These are phyloP conservation scores for Pelodytes ibericus DNA, from an alignment of 2,797 vertebrate species.

Conservation along the genomic window DNA sequence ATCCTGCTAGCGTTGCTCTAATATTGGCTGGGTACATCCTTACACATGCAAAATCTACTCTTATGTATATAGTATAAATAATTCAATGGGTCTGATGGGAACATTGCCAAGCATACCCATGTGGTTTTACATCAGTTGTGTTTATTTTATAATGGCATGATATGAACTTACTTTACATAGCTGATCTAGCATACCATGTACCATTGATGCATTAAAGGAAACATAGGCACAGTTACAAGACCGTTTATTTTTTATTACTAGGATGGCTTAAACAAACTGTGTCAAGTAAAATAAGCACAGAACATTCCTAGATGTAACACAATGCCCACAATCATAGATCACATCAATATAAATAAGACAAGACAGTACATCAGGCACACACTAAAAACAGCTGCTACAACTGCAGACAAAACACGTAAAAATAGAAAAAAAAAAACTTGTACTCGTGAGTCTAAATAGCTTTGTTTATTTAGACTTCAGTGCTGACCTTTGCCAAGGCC, in stretches of 20 bases:
- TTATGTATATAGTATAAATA: neutral
- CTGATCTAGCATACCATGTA: neutral
- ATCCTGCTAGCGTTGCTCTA: neutral
- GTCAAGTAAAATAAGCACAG: neutral
- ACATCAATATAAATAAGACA: too few species aligned
- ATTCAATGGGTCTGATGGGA: neutral
- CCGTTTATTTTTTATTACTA: neutral
- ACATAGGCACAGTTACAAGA: neutral
- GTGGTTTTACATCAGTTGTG: neutral
- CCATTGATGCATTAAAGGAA: neutral
- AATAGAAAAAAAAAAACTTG: too few species aligned
- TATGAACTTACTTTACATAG: neutral
- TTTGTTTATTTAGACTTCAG: too few species aligned
- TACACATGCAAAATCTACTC: neutral
- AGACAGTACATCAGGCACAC: too few species aligned
- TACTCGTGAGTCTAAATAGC: too few species aligned
- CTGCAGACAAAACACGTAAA: too few species aligned
- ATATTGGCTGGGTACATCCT: neutral
- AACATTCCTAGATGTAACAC: neutral
- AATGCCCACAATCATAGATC: too few species aligned
- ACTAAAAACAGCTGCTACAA: too few species aligned
- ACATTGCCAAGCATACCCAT: neutral
- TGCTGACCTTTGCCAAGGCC: too few species aligned
- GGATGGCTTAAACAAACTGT: neutral
- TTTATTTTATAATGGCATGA: slow-evolving; percentile 7